Evolutionary conservation across 2,113 vertebrate species (phyloP), one percentile per base, ranked within the genome.

Genomic region (Melanerpes aurifrons): DNA sequence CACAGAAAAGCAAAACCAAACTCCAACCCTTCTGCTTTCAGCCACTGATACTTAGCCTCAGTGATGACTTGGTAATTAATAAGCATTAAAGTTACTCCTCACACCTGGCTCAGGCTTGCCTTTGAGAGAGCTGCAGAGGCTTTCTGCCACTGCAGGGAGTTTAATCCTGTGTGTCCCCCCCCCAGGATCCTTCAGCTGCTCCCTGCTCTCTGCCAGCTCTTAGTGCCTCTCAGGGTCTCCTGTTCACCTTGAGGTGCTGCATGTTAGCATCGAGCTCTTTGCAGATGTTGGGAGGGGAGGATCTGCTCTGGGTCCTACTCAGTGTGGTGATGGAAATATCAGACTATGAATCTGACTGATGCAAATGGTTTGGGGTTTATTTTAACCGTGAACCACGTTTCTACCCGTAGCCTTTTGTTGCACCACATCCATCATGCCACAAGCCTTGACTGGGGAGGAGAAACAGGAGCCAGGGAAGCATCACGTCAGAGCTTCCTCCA

Each of bases 391-490:
- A 50, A 50, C 48, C 4, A 1, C 7, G 10, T 21, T 72, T 77
- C 61, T 32, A 4, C 15, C 40, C 2, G 1, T 47, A 58, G 24
- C 53, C 4, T 56, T 64, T 25, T 6, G 10, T 24, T 40, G 15
- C 25, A 31, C 78, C 76, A 4, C 86, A 31, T 4, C 12, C 71
- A 15, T 9, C 82, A 56, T 64, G 59, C 74, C 35, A 21, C 37
- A 35, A 64, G 62, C 62, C 7, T 1, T 0, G 4, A 2, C 8
- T 6, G 4, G 2, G 21, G 1, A 15, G 54, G 21, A 15, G 4
- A 9, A 54, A 12, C 0, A 0, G 17, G n/a, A 45, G 31, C 0
- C 25, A 7, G 35, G 57, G 26, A 7, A 66, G 21, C 43, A 17
- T 6, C 45, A 1, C 2, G 1, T 6, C 71, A 63, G 64, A 26